These are phyloP conservation scores for Chaetura pelagica DNA, from an alignment of 2,113 vertebrate genomes.

Conservation along the genomic window DNA sequence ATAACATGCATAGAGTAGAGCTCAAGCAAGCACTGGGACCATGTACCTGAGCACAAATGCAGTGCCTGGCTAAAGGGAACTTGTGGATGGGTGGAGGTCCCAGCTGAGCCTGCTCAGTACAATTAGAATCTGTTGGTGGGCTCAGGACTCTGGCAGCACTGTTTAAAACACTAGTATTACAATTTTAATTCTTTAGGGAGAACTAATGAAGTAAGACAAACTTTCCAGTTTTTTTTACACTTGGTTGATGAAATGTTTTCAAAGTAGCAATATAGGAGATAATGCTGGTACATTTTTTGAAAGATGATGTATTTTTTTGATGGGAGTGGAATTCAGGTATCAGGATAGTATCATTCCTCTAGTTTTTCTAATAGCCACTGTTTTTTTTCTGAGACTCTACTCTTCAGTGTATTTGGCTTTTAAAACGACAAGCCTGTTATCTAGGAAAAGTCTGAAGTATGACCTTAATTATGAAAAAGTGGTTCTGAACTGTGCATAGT, in stretches of 20 bases:
- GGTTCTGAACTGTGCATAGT: neutral
- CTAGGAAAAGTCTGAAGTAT: neutral
- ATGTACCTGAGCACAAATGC: neutral
- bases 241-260: neutral
- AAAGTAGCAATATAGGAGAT: neutral
- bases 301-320: neutral
- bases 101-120: neutral
- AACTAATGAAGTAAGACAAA: neutral
- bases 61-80: neutral
- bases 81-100: too few species aligned
- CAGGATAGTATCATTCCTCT: neutral
- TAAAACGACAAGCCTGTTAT: neutral
- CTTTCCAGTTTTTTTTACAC: neutral
- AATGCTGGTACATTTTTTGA: neutral
- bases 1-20: accelerated
- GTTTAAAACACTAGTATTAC: neutral
- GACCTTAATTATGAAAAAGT: neutral
- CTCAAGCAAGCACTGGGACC: neutral
- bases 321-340: neutral
- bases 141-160: neutral
- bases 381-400: neutral
- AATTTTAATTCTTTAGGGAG: neutral
- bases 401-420: neutral
- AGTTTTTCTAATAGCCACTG: neutral
- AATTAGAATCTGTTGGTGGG: neutral